A percentile compares a stretch with the other conserved stretches of the same genome.
These are phyloP conservation scores for Tenthredo distinguenda DNA, from an alignment of 2,888 invertebrate species.

Conservation along the genomic window DNA sequence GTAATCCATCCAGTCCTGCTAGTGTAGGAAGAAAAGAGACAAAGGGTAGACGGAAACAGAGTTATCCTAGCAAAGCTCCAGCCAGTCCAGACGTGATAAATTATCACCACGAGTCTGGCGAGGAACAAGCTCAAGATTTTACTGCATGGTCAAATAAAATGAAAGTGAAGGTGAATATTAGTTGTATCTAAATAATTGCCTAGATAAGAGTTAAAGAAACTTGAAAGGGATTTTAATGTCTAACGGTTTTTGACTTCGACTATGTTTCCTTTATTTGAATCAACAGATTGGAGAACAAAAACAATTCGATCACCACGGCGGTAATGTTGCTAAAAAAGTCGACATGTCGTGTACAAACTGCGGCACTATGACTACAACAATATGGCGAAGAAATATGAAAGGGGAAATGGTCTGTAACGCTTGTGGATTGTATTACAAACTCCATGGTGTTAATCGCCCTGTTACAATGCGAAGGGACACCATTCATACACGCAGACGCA, in stretches of 20 bases:
- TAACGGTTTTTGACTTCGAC: not conserved
- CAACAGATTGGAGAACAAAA: conserved; percentile 70
- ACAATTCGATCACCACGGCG: conserved; percentile 71
- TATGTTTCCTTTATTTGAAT: not conserved
- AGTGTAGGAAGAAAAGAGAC: conserved; percentile 79
- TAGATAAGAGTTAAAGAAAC: not conserved
- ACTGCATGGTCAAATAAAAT: conserved; percentile 75
- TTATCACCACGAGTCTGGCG: conserved; percentile 72
- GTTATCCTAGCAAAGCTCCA: conserved; percentile 86
- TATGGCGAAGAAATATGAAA: conserved; percentile 97
- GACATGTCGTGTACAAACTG: conserved; percentile 98
- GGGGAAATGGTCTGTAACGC: conserved; percentile 99
- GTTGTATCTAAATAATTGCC: not conserved
- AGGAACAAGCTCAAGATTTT: conserved; percentile 76
- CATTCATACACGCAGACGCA: conserved; percentile 94
- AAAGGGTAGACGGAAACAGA: conserved; percentile 89
- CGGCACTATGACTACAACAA: conserved; percentile 97
- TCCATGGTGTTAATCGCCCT: conserved; percentile 96
- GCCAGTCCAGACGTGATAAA: conserved; percentile 73
- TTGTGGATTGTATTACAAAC: conserved; percentile 97
- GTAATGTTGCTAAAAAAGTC: conserved; percentile 78
- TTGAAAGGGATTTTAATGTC: not conserved
- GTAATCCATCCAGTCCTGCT: conserved; percentile 76
- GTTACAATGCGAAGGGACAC: conserved; percentile 98
- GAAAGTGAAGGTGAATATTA: conserved; percentile 62